These are phyloP conservation scores for Leucophenga maculata DNA, from an alignment of 2,888 invertebrate species.

Conservation along the genomic window DNA sequence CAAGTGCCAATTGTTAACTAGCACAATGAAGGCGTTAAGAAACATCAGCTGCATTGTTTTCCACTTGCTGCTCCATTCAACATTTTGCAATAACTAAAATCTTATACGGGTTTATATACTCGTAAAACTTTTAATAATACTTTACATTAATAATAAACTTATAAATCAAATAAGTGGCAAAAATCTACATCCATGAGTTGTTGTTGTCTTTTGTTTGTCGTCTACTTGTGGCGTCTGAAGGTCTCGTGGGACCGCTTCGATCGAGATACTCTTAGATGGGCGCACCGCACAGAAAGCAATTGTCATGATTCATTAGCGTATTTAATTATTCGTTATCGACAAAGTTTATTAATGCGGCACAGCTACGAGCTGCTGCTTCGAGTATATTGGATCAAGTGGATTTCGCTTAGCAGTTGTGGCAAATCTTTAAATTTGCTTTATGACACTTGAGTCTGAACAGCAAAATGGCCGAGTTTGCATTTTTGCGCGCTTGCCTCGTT, in stretches of 20 bases:
- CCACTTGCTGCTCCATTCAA: background rate
- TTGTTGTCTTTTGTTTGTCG: background rate
- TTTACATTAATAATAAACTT: background rate
- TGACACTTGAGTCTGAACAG: background rate
- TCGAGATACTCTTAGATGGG: background rate
- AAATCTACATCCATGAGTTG: background rate
- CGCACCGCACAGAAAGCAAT: background rate
- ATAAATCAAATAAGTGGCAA: background rate
- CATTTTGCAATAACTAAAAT: too few species aligned
- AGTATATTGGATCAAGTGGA: background rate
- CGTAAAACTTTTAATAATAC: background rate
- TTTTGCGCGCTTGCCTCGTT: constrained; percentile 51
- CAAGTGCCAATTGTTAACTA: constrained; percentile 17
- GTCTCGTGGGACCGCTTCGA: background rate
- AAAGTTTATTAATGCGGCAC: background rate
- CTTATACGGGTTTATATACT: background rate
- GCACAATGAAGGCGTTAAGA: constrained; percentile 18
- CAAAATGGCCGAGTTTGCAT: constrained; percentile 33
- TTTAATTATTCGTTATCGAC: constrained; percentile 11
- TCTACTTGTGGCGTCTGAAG: constrained; percentile 5
- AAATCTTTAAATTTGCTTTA: constrained; percentile 51
- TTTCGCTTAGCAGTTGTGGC: background rate
- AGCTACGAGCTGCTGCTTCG: too few species aligned
- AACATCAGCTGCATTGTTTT: background rate
- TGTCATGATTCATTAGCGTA: constrained; percentile 20